Evolutionary conservation across 2,797 vertebrate genomes (phyloP), one percentile per base, ranked within the genome.

Genomic region (Anomalospiza imberbis): DNA sequence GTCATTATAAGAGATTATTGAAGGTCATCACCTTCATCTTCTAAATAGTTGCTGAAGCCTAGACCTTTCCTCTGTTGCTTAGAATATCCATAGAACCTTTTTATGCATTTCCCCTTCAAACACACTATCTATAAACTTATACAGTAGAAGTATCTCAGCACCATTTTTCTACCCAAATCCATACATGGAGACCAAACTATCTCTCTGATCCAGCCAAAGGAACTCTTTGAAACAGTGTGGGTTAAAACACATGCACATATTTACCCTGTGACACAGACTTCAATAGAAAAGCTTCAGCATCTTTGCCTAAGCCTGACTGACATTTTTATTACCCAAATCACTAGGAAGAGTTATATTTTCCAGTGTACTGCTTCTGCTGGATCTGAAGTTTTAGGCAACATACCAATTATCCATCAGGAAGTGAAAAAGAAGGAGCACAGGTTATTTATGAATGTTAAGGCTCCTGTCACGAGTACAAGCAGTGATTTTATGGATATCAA

Each of bases 321-420:
- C 66, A 29, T 74, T 89, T 95, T 93, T 94, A 73, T 77, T 89
- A 68, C 36, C 34, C 50, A 85, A 57, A 74, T 74, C 65, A 62
- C 84, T 71, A 82, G 68, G 51, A 93, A 92, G 93, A 90, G 50
- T 93, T 84, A 55, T 17, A 73, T 82, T 94, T 95, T 92, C 79
- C 82, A 91, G 53, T 55, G 47, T 58, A 80, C 36, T 65, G 7
- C 72, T 93, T 67, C 86, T 91, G 58, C 58, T 72, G 28, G 70
- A 75, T 61, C 47, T 80, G 55, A 40, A 57, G 26, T 84, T 92
- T 66, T 53, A 75, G 82, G 72, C 82, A 95, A 81, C 32, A 34
- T 11, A 91, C 55, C 73, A 86, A 45, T 63, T 81, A 84, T n/a
- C 58, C 72, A 89, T 72, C 47, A 92, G 62, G 81, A 89, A 92